phyloP scores from a whole-genome alignment of 1,140 invertebrate genomes.

The Chlorops oryzae region DNA sequence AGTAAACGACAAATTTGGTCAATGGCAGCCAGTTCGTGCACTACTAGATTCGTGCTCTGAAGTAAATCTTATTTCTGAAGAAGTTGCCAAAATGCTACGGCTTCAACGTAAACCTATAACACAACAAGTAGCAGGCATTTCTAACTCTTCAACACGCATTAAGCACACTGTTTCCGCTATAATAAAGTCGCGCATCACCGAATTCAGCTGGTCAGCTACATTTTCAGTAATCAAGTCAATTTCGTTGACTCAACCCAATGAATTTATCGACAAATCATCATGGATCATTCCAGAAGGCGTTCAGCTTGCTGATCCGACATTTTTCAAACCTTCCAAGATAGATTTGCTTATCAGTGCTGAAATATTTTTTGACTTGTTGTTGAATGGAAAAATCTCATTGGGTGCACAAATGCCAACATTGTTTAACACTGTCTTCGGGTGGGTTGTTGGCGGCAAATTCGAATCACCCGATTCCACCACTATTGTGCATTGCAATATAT shows the following conservation, averaged over 20 bases:
- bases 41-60: constrained; percentile 13
- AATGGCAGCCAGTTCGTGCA: constrained; percentile 7
- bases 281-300: constrained; percentile 1
- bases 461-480: no score
- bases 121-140: constrained; percentile 7
- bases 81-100: no score
- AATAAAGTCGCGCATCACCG: neutral
- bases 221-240: constrained; percentile 1
- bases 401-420: neutral
- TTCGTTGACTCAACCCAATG: neutral
- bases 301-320: constrained; percentile 10
- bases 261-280: neutral
- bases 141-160: constrained; percentile 1
- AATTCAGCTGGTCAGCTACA: neutral
- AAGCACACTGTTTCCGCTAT: neutral
- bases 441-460: constrained; percentile 4
- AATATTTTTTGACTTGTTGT: neutral
- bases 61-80: constrained; percentile 11
- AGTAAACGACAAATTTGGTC: constrained; percentile 9
- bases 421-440: constrained; percentile 5
- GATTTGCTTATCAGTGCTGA: constrained; percentile 1
- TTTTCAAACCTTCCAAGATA: constrained; percentile 13
- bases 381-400: neutral
- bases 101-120: neutral
- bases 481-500: no score